phyloP scores from a whole-genome alignment of 1,140 invertebrate genomes.

The Listronotus bonariensis region DNA sequence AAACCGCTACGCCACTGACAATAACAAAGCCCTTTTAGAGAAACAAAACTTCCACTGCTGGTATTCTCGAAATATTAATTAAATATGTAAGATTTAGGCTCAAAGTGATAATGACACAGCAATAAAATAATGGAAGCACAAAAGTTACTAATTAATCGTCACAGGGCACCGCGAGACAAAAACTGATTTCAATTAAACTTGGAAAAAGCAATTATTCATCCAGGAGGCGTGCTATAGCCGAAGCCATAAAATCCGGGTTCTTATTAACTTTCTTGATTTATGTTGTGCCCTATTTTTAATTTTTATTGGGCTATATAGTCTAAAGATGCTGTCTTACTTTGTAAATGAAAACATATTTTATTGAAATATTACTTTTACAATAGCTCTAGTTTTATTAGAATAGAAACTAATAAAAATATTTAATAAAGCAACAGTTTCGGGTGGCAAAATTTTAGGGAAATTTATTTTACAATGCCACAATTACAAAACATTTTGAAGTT shows the following conservation, averaged over 20 bases:
- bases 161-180: slow-evolving; percentile 21
- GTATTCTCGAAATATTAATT: slow-evolving; percentile 1
- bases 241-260: slow-evolving; percentile 6
- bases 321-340: too few relatives aligned
- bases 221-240: neutral
- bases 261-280: slow-evolving; percentile 7
- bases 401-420: too few relatives aligned
- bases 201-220: slow-evolving; percentile 28
- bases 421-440: too few relatives aligned
- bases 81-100: slow-evolving; percentile 16
- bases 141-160: slow-evolving; percentile 29
- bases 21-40: too few relatives aligned
- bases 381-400: too few relatives aligned
- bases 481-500: too few relatives aligned
- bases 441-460: too few relatives aligned
- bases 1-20: too few relatives aligned
- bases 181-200: slow-evolving; percentile 32
- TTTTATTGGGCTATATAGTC: neutral
- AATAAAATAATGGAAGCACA: slow-evolving; percentile 26
- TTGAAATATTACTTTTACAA: too few relatives aligned
- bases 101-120: slow-evolving; percentile 27
- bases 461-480: too few relatives aligned
- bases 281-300: neutral
- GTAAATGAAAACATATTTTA: too few relatives aligned
- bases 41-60: too few relatives aligned